A percentile compares a stretch with the other conserved stretches of the same genome.
Conservation (phyloP, 2,113 vertebrate species). For the Centropus unirufus region DNA sequence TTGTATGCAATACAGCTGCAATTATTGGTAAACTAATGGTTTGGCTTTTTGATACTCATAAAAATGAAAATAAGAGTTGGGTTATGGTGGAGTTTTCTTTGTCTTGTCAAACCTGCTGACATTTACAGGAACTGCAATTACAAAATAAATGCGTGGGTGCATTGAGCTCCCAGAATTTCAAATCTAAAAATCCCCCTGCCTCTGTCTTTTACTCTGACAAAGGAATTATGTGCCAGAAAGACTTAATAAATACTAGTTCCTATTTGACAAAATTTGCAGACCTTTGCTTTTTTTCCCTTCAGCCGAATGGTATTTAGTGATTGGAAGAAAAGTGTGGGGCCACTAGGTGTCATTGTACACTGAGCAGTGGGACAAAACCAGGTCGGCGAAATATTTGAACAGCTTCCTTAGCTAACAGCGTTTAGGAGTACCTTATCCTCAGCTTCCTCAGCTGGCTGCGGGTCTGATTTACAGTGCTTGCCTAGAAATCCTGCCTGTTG, state of each 20-base stretch:
- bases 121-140: not conserved
- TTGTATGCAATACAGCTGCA: not conserved
- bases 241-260: not conserved
- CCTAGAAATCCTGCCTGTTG: not conserved
- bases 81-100: not conserved
- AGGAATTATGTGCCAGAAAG: not conserved
- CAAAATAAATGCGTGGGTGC: not conserved
- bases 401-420: not conserved
- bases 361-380: not conserved
- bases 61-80: not conserved
- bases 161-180: not conserved
- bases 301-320: not conserved
- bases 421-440: not conserved
- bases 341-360: conserved; percentile 3
- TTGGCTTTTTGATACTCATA: not conserved
- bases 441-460: not conserved
- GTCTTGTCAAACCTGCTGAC: not conserved
- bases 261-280: not conserved
- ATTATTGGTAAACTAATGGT: not conserved
- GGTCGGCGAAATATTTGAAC: not conserved
- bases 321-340: not conserved
- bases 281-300: not conserved
- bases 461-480: not conserved
- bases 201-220: not conserved
- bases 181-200: not conserved